Conservation (phyloP, 1,140 invertebrate species). For the Caenorhabditis inopinata region DNA sequence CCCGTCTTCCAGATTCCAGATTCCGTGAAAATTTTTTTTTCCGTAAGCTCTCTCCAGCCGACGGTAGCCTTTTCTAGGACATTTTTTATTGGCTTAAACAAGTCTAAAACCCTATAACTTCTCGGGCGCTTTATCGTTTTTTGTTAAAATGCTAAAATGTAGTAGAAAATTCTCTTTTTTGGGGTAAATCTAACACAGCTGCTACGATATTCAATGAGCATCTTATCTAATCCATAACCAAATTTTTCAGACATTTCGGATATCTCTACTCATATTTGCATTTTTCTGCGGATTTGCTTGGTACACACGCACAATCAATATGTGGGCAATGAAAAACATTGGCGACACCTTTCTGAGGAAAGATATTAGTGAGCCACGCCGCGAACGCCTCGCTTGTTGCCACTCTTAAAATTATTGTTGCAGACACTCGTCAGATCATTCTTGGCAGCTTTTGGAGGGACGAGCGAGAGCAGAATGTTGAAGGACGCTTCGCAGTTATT, state of each 20-base stretch:
- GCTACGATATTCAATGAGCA: too few species aligned
- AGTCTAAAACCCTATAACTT: too few species aligned
- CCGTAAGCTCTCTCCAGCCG: too few species aligned
- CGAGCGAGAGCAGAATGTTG: slow-evolving; percentile 59
- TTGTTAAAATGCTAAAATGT: too few species aligned
- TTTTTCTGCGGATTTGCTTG: slow-evolving; percentile 54
- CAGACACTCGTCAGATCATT: slow-evolving; percentile 44
- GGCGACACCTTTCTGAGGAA: slow-evolving; percentile 60
- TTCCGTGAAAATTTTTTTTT: too few species aligned
- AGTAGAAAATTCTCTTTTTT: too few species aligned
- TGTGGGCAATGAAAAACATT: slow-evolving; percentile 65
- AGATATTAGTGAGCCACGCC: slow-evolving; percentile 50
- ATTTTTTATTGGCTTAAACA: too few species aligned
- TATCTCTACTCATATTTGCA: slow-evolving; percentile 29
- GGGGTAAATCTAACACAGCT: too few species aligned
- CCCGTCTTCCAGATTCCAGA: too few species aligned
- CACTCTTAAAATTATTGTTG: background rate
- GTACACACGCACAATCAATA: slow-evolving; percentile 64
- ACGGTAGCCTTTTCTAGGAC: too few species aligned
- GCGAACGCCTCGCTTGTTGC: background rate
- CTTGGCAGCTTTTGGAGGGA: slow-evolving; percentile 59
- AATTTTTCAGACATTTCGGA: slow-evolving; percentile 29
- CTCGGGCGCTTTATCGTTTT: too few species aligned
- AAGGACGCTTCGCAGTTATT: slow-evolving; percentile 60
- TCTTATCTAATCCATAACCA: too few species aligned